Percentiles rank a stretch among this genome's conserved stretches.
Conservation (phyloP, 2,888 invertebrate species). For the Polylopha cassiicola region DNA sequence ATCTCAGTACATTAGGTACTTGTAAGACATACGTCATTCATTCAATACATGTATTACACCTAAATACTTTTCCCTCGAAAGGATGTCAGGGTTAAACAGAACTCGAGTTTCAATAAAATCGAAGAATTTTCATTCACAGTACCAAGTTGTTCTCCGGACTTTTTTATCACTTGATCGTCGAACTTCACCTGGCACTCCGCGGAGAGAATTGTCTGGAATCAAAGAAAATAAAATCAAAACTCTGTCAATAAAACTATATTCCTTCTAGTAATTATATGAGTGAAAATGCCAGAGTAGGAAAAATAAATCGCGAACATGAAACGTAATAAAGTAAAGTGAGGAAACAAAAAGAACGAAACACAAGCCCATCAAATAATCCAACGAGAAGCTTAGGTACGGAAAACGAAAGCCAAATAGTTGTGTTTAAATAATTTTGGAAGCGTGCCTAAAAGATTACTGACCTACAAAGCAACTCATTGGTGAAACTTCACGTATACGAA, state of each 20-base stretch:
- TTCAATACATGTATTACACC: constrained; percentile 11
- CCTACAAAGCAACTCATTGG: constrained; percentile 71
- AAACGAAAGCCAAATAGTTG: constrained; percentile 34
- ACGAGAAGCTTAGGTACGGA: constrained; percentile 33
- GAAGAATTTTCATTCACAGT: constrained; percentile 58
- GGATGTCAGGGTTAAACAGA: constrained; percentile 15
- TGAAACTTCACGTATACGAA: constrained; percentile 68
- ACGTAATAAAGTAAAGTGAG: not conserved
- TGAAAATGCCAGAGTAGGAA: not conserved
- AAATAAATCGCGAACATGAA: not conserved
- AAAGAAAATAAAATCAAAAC: constrained; percentile 25
- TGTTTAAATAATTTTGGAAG: constrained; percentile 35
- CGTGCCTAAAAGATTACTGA: constrained; percentile 63
- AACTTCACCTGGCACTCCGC: constrained; percentile 71
- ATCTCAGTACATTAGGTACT: constrained; percentile 8
- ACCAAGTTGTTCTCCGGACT: constrained; percentile 69
- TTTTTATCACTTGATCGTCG: constrained; percentile 57
- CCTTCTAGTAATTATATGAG: too few relatives aligned
- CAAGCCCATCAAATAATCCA: constrained; percentile 20
- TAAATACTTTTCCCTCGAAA: constrained; percentile 15
- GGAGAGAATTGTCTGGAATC: constrained; percentile 70
- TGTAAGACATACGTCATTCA: constrained; percentile 1
- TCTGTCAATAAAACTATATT: constrained; percentile 23
- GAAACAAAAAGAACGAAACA: constrained; percentile 12
- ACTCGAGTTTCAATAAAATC: constrained; percentile 16